Conservation (phyloP, 2,113 vertebrate species). For the Pongo pygmaeus region DNA sequence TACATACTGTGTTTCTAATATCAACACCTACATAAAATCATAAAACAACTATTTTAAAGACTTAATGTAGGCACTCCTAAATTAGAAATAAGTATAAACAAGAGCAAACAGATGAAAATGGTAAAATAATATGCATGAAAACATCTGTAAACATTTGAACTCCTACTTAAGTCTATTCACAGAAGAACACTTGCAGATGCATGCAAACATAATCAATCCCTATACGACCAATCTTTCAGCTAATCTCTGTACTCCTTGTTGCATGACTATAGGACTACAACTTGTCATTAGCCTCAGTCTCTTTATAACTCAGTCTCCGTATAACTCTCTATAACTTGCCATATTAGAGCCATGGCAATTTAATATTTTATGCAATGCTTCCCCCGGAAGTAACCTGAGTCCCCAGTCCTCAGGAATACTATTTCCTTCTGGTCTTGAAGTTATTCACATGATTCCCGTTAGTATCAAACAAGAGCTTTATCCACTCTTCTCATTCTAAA, state of each 20-base stretch:
- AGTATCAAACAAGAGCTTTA: constrained; percentile 41
- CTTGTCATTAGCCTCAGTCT: constrained; percentile 60
- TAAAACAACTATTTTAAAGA: not conserved
- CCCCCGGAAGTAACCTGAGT: not conserved
- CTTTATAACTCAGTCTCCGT: constrained; percentile 51
- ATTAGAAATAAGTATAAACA: not conserved
- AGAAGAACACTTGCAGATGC: not conserved
- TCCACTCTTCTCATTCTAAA: constrained; percentile 22
- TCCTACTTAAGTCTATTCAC: constrained; percentile 3
- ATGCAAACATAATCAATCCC: constrained; percentile 43
- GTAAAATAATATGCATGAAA: constrained; percentile 42
- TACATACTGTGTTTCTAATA: not conserved
- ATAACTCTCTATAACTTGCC: too few species aligned
- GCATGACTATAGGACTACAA: constrained; percentile 59
- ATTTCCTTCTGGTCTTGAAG: not conserved
- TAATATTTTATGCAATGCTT: constrained; percentile 52
- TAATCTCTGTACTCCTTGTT: constrained; percentile 67
- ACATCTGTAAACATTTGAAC: not conserved
- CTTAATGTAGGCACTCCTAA: not conserved
- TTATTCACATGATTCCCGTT: constrained; percentile 2
- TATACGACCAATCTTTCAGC: constrained; percentile 1
- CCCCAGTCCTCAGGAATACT: not conserved
- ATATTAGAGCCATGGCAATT: constrained; percentile 39
- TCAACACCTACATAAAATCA: not conserved
- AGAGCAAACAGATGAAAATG: not conserved